phyloP scores from a whole-genome alignment of 2,113 vertebrate species.

The Brachionichthys hirsutus region DNA sequence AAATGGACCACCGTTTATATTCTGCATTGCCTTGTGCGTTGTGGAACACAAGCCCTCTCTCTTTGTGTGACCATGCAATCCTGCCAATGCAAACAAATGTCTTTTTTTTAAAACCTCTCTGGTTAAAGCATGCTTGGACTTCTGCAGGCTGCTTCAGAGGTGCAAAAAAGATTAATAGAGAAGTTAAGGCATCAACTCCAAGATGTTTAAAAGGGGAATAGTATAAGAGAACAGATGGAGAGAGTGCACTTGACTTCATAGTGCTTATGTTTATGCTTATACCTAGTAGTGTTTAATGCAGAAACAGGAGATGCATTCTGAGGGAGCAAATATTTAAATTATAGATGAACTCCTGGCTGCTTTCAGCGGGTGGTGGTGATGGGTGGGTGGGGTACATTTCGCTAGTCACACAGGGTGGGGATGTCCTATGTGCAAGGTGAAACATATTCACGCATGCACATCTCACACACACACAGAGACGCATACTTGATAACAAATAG shows the following conservation, averaged over 20 bases:
- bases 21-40: slow-evolving; percentile 25
- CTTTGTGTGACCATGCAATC: slow-evolving; percentile 2
- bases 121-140: no score
- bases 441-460: neutral
- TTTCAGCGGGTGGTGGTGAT: slow-evolving; percentile 66
- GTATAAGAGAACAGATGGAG: slow-evolving; percentile 4
- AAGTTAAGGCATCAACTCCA: neutral
- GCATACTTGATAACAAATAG: neutral
- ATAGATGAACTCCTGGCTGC: slow-evolving; percentile 79
- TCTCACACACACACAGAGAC: slow-evolving; percentile 1
- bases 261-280: slow-evolving; percentile 59
- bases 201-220: slow-evolving; percentile 1
- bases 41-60: slow-evolving; percentile 22
- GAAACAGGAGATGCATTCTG: slow-evolving; percentile 75
- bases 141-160: no score
- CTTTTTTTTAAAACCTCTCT: neutral
- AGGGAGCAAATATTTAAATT: slow-evolving; percentile 79
- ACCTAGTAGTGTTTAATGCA: slow-evolving; percentile 73
- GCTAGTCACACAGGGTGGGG: slow-evolving; percentile 23
- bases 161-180: neutral
- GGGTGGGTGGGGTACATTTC: slow-evolving; percentile 43
- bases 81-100: slow-evolving; percentile 9
- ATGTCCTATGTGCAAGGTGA: slow-evolving; percentile 18
- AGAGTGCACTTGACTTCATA: slow-evolving; percentile 50
- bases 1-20: slow-evolving; percentile 55